Evolutionary conservation across 2,797 vertebrate species (phyloP), one percentile per base, ranked within the genome.

Genomic region (Schizopygopsis malacanthus): DNA sequence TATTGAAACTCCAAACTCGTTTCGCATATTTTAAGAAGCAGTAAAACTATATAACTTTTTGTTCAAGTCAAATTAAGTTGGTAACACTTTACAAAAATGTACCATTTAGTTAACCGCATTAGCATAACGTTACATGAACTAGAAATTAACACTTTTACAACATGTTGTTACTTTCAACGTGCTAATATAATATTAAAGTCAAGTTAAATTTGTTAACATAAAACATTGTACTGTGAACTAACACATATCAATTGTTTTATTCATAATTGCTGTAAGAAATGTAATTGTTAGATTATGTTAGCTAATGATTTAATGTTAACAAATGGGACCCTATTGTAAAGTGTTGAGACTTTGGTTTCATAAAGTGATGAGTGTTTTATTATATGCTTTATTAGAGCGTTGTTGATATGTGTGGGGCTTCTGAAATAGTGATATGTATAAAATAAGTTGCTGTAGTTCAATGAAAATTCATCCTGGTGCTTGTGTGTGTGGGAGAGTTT

Each of bases 401-500:
- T 45, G 5, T 20, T 39, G 22, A 33, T 72, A 43, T 43, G 16
- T 33, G n/a, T 59, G 1, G 1, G 9, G 52, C n/a, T 25, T 59
- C 54, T 43, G 41, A 65, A 65, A 11, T 47, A 10, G 39, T 28
- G 22, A n/a, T n/a, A n/a, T n/a, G n/a, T n/a, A n/a, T n/a, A n/a
- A n/a, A n/a, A n/a, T n/a, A n/a, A n/a, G 20, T 41, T 61, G 4
- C 11, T 69, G 28, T 13, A 52, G 79, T 15, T 81, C 18, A 47
- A 22, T 67, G 25, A 15, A 65, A 22, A 39, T 56, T 91, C 89
- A 87, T 91, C 91, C 85, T 89, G 75, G 70, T 50, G 43, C 12
- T n/a, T 91, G 85, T 89, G 84, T 83, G 77, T 83, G 77, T 82
- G 67, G 70, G 67, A 85, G 71, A 89, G 92, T 93, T 92, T 88